These are phyloP conservation scores for Xiphorhynchus elegans DNA, from an alignment of 2,113 vertebrate genomes.

Conservation along the genomic window DNA sequence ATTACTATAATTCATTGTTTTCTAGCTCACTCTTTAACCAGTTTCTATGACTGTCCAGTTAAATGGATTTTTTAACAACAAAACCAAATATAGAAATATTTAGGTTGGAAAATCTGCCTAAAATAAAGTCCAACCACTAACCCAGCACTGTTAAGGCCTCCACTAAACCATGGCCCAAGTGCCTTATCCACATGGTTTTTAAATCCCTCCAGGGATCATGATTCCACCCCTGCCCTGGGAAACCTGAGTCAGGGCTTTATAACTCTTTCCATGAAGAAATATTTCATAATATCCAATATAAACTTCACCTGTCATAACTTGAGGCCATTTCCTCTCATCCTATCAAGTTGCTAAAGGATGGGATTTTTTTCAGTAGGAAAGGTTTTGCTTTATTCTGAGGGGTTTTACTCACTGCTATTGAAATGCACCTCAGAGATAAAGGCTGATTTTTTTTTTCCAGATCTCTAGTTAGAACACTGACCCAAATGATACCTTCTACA, in stretches of 20 bases:
- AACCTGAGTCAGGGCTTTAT: background rate
- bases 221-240: background rate
- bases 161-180: background rate
- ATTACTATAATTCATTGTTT: background rate
- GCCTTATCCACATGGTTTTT: background rate
- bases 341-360: background rate
- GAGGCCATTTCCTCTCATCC: background rate
- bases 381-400: background rate
- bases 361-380: too few species aligned
- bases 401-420: background rate
- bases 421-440: background rate
- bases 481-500: fast-evolving
- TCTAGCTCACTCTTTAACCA: background rate
- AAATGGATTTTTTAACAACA: background rate
- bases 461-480: background rate
- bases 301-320: background rate
- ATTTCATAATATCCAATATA: too few species aligned
- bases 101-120: background rate
- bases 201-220: background rate
- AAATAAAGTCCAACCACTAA: background rate
- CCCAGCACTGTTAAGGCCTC: background rate
- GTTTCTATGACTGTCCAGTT: background rate
- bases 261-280: background rate
- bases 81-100: background rate
- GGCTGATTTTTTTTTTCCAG: background rate